Conservation (phyloP, 1,140 invertebrate genomes). For the Bathynomus jamesi region DNA sequence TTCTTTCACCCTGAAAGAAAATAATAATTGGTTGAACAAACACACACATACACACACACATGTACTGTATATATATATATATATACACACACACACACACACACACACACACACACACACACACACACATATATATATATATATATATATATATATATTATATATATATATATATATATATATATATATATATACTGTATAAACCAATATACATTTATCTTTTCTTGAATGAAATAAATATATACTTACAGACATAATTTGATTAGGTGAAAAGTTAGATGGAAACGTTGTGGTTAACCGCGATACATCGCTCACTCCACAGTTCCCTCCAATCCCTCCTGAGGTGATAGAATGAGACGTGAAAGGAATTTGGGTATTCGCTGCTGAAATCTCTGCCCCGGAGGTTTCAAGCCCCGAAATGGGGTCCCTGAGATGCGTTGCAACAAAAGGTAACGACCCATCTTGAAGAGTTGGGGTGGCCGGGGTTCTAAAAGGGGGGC, state of each 20-base stretch:
- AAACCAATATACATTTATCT: too few species aligned
- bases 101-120: too few species aligned
- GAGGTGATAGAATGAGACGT: background rate
- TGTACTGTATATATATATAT: too few species aligned
- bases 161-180: too few species aligned
- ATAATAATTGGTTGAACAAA: too few species aligned
- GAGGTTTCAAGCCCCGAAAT: conserved; percentile 10
- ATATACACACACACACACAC: too few species aligned
- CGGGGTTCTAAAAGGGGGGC: conserved; percentile 19
- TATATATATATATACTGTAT: too few species aligned
- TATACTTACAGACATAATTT: background rate
- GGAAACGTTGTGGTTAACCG: background rate
- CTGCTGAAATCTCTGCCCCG: background rate
- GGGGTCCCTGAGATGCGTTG: conserved; percentile 26
- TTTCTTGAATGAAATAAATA: too few species aligned
- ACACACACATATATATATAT: too few species aligned
- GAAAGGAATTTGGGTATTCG: conserved; percentile 5
- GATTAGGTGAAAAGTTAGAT: background rate
- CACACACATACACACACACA: too few species aligned
- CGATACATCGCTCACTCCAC: background rate
- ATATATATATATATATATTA: too few species aligned
- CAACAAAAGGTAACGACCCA: conserved; percentile 32
- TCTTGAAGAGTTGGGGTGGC: conserved; percentile 35
- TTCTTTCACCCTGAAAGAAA: background rate
- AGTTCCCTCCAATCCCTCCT: conserved; percentile 1